Percentiles rank a stretch among this genome's conserved stretches.
phyloP scores from a whole-genome alignment of 1,140 invertebrate species.

The Littorina saxatilis region DNA sequence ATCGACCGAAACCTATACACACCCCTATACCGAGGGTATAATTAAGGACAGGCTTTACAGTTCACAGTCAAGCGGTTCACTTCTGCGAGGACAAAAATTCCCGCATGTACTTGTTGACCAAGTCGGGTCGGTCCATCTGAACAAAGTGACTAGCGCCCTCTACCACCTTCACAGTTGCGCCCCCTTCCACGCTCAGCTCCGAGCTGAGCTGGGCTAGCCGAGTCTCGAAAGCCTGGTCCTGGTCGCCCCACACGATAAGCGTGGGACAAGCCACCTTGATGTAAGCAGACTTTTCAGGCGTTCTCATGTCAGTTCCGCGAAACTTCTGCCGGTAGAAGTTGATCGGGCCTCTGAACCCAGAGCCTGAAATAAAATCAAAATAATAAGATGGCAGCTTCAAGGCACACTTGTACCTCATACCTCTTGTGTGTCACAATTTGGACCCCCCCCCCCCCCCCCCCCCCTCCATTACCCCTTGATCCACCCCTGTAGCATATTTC shows the following conservation, averaged over 20 bases:
- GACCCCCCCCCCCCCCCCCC: background rate
- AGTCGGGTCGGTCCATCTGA: slow-evolving; percentile 84
- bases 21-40: no score
- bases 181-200: slow-evolving; percentile 78
- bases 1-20: no score
- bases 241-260: slow-evolving; percentile 81
- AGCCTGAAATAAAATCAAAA: slow-evolving; percentile 72
- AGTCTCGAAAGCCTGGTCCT: slow-evolving; percentile 80
- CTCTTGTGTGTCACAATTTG: background rate
- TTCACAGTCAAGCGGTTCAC: no score
- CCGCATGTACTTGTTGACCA: slow-evolving; percentile 82
- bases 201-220: slow-evolving; percentile 81
- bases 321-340: slow-evolving; percentile 82
- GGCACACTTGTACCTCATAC: no score
- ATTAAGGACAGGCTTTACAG: no score
- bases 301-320: background rate
- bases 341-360: slow-evolving; percentile 86
- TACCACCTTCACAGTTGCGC: slow-evolving; percentile 82
- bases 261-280: slow-evolving; percentile 76
- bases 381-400: no score
- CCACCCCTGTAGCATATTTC: background rate
- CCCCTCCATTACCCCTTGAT: background rate
- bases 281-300: background rate
- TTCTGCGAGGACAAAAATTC: slow-evolving; percentile 78
- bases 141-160: slow-evolving; percentile 84